A percentile compares a stretch with the other conserved stretches of the same genome.
These are phyloP conservation scores for Rhadina sibilatrix DNA, from an alignment of 2,113 vertebrate genomes.

Conservation along the genomic window DNA sequence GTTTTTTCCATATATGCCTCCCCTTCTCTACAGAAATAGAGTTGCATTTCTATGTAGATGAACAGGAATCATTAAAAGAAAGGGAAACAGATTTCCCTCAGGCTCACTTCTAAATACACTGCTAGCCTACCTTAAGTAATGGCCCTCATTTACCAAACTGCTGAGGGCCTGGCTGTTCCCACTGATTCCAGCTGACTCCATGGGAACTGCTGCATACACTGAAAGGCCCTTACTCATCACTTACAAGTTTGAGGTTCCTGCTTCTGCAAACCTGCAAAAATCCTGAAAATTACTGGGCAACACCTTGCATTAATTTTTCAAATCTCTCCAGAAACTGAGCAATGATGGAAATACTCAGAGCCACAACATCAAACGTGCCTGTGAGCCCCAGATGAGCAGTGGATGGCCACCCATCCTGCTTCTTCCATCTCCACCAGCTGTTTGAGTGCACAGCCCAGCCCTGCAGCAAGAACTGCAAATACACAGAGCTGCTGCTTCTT, in stretches of 20 bases:
- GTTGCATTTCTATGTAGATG: neutral
- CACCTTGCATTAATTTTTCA: neutral
- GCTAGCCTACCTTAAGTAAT: slow-evolving; percentile 29
- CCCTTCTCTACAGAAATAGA: neutral
- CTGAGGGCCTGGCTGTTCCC: slow-evolving; percentile 1
- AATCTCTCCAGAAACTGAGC: neutral
- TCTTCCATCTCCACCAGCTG: neutral
- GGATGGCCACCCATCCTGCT: neutral
- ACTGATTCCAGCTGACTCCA: neutral
- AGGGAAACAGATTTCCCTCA: slow-evolving; percentile 37
- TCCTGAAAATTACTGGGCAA: neutral
- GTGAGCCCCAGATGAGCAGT: neutral
- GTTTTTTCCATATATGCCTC: neutral
- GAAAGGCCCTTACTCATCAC: slow-evolving; percentile 3
- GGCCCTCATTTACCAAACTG: slow-evolving; percentile 27
- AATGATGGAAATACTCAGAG: neutral
- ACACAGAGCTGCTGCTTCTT: neutral
- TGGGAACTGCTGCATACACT: neutral
- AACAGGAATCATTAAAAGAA: neutral
- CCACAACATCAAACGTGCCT: neutral
- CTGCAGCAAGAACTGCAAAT: neutral
- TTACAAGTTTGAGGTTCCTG: neutral
- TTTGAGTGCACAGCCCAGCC: neutral
- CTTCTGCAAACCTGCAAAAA: neutral
- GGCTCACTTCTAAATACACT: neutral